phyloP scores from a whole-genome alignment of 2,888 invertebrate species.

The Meliscaeva auricollis region DNA sequence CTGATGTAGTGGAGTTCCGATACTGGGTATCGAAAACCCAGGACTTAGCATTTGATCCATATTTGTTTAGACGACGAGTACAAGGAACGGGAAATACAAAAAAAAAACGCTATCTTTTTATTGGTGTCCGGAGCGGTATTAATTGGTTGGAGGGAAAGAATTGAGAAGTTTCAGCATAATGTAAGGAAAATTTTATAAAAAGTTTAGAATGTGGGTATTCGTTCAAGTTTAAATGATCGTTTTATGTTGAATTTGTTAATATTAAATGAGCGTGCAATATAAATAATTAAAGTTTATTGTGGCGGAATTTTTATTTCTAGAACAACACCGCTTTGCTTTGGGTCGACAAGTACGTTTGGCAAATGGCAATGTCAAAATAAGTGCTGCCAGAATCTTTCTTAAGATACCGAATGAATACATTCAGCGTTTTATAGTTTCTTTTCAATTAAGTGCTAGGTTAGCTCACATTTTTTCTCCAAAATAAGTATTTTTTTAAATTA shows the following conservation, averaged over 20 bases:
- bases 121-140: background rate
- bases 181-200: background rate
- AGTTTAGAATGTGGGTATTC: background rate
- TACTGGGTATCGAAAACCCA: slow-evolving; percentile 94
- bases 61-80: slow-evolving; percentile 77
- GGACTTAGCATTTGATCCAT: slow-evolving; percentile 98
- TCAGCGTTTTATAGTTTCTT: background rate
- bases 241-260: background rate
- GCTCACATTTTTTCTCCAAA: no score
- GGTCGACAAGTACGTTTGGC: slow-evolving; percentile 33
- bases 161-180: background rate
- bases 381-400: slow-evolving; percentile 1
- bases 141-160: background rate
- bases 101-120: slow-evolving; percentile 1
- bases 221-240: background rate
- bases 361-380: slow-evolving; percentile 42
- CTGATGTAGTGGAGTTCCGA: slow-evolving; percentile 95
- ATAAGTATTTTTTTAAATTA: no score
- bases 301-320: slow-evolving; percentile 37
- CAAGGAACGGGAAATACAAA: background rate
- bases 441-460: background rate
- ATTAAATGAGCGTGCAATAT: background rate
- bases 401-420: background rate
- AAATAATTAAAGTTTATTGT: slow-evolving; percentile 34
- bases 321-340: slow-evolving; percentile 53